phyloP scores from a whole-genome alignment of 37 sponge, comb jelly and placozoan species.

The Ephydatia muelleri region DNA sequence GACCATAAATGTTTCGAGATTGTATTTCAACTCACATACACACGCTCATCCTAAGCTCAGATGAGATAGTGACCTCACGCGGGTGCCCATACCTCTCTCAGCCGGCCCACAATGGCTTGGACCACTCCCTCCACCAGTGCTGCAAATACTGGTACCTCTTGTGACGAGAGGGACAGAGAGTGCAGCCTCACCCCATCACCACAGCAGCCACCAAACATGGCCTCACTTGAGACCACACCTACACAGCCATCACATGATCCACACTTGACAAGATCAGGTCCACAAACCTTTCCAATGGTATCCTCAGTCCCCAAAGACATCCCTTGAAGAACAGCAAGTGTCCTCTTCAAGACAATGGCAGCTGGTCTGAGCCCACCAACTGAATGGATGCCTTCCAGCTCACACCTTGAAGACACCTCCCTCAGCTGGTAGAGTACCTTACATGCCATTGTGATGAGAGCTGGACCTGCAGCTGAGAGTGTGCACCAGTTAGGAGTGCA shows the following conservation, averaged over 20 bases:
- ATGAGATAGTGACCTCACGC: too few species aligned
- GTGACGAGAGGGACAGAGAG: slow-evolving; percentile 42
- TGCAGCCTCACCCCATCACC: slow-evolving; percentile 4
- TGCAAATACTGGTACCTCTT: slow-evolving; percentile 32
- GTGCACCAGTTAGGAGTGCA: background rate
- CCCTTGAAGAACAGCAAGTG: slow-evolving; percentile 3
- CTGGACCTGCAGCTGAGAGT: background rate
- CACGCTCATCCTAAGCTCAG: too few species aligned
- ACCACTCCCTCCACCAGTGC: slow-evolving; percentile 35
- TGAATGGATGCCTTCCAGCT: slow-evolving; percentile 36
- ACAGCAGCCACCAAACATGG: slow-evolving; percentile 16
- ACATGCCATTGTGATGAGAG: background rate
- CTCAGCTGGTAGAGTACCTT: slow-evolving; percentile 56
- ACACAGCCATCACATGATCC: background rate
- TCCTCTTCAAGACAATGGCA: slow-evolving; percentile 19
- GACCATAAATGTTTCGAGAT: too few species aligned
- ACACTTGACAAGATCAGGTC: background rate
- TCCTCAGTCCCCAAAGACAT: slow-evolving; percentile 3
- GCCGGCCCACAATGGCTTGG: slow-evolving; percentile 17
- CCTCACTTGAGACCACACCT: slow-evolving; percentile 21
- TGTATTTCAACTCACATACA: too few species aligned
- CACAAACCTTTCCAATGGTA: slow-evolving; percentile 3
- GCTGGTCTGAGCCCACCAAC: slow-evolving; percentile 23
- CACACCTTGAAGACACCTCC: slow-evolving; percentile 35
- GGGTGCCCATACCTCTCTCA: slow-evolving; percentile 10